Percentiles rank a stretch among this genome's conserved stretches.
These are phyloP conservation scores for Danionella dracula DNA, from an alignment of 2,797 vertebrate species.

Conservation along the genomic window DNA sequence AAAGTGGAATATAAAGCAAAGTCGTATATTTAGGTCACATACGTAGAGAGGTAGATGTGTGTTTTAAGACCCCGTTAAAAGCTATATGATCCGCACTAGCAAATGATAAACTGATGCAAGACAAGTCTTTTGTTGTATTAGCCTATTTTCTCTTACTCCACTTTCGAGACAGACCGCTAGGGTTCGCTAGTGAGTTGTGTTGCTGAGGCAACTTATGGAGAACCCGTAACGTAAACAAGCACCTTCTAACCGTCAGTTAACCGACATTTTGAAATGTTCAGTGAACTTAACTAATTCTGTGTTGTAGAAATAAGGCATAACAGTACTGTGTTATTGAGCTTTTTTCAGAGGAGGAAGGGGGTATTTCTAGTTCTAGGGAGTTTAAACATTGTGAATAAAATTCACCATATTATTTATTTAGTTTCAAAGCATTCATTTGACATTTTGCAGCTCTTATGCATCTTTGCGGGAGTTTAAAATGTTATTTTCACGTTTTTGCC, in stretches of 20 bases:
- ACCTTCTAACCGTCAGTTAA: background rate
- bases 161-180: background rate
- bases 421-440: too few species aligned
- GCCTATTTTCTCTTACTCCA: conserved; percentile 23
- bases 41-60: background rate
- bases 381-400: too few species aligned
- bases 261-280: background rate
- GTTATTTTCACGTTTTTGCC: too few species aligned
- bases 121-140: conserved; percentile 39
- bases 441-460: too few species aligned
- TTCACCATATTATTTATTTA: too few species aligned
- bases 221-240: conserved; percentile 15
- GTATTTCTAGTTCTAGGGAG: too few species aligned
- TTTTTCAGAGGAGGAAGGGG: too few species aligned
- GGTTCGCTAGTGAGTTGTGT: conserved; percentile 5
- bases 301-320: background rate
- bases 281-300: background rate
- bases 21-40: background rate
- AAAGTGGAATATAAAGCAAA: conserved; percentile 16
- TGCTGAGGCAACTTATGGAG: conserved; percentile 17
- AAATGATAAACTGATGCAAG: conserved; percentile 36
- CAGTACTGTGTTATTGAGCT: background rate
- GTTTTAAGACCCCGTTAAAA: background rate
- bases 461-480: too few species aligned
- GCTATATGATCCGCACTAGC: background rate